Conservation (phyloP, 2,113 vertebrate genomes). For the Erinaceus europaeus region DNA sequence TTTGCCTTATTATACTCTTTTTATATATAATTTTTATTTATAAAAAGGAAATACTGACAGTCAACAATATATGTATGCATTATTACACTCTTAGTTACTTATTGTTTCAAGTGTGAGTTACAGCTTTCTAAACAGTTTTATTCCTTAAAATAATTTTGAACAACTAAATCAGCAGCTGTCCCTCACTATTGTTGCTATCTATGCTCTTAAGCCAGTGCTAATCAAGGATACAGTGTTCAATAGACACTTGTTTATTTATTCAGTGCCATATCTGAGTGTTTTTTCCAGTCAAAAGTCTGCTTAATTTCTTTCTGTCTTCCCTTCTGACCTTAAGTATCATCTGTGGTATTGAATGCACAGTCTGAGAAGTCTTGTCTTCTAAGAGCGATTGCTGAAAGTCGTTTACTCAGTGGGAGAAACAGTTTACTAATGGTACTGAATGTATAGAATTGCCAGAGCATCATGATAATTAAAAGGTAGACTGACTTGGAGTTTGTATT, state of each 20-base stretch:
- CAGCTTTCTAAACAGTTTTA: not conserved
- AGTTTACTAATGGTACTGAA: conserved; percentile 20
- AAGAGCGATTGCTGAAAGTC: not conserved
- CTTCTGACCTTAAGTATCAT: not conserved
- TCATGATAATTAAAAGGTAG: not conserved
- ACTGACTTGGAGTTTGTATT: not conserved
- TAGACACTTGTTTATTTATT: conserved; percentile 40
- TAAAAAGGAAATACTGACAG: no score
- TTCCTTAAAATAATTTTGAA: not conserved
- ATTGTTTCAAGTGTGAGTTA: not conserved
- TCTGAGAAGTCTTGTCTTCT: not conserved
- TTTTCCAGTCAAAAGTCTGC: conserved; percentile 7
- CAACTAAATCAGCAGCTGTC: not conserved
- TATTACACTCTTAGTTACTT: not conserved
- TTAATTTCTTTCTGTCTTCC: not conserved
- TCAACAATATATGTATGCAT: no score
- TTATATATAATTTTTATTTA: no score
- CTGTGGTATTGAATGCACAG: not conserved
- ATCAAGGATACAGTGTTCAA: conserved; percentile 13
- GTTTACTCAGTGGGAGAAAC: not conserved
- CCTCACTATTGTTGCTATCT: not conserved
- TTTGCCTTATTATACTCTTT: no score
- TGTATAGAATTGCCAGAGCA: not conserved
- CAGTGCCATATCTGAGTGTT: not conserved
- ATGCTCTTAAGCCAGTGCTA: conserved; percentile 23